Conservation (phyloP, 2,797 vertebrate species). For the Anas georgica region DNA sequence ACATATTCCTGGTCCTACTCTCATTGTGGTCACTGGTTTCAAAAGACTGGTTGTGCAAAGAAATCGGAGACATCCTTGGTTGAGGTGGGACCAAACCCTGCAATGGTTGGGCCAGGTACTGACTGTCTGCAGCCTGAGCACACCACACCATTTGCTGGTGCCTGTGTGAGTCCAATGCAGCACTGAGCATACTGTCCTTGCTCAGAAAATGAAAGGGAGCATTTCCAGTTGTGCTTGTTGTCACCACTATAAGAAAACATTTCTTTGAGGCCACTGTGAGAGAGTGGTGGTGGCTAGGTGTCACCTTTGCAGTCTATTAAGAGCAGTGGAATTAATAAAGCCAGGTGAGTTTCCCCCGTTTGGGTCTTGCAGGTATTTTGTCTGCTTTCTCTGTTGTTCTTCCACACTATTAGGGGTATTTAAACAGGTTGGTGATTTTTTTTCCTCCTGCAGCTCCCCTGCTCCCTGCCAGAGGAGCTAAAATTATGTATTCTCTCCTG, state of each 20-base stretch:
- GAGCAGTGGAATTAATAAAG: not conserved
- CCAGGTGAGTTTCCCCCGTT: not conserved
- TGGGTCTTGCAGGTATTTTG: not conserved
- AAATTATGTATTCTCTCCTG: constrained; percentile 73
- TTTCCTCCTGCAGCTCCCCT: not conserved
- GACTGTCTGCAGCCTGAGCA: accelerated
- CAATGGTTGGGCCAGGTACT: not conserved
- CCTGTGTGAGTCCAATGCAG: not conserved
- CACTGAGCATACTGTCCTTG: not conserved
- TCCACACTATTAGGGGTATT: not conserved
- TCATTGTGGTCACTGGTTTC: not conserved
- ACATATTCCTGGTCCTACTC: not conserved
- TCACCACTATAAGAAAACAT: not conserved
- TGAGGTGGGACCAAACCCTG: not conserved
- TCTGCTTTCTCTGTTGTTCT: not conserved
- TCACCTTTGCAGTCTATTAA: not conserved
- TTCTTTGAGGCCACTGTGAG: not conserved
- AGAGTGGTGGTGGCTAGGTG: not conserved
- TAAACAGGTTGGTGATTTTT: not conserved
- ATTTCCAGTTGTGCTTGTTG: not conserved
- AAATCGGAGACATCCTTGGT: not conserved
- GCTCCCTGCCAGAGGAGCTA: constrained; percentile 54
- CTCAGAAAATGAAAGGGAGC: not conserved
- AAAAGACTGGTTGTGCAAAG: not conserved
- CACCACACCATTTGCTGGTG: too few relatives aligned